A percentile compares a stretch with the other conserved stretches of the same genome.
phyloP scores from a whole-genome alignment of 2,113 vertebrate species.

The Ammospiza caudacuta region DNA sequence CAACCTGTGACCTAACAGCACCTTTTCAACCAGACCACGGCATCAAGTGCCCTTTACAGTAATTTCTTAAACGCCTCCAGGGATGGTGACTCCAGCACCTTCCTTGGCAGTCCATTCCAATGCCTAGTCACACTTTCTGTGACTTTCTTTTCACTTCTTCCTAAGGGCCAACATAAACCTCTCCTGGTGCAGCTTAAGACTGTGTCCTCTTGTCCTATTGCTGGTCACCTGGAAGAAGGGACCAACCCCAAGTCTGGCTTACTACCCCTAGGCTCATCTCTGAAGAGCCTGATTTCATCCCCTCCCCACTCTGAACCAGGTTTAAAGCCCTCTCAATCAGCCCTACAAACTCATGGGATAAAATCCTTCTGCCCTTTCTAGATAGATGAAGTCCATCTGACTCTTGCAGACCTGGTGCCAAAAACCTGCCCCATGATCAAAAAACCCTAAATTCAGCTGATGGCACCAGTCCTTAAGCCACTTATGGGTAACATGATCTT shows the following conservation, averaged over 20 bases:
- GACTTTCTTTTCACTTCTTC: not conserved
- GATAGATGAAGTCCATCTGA: not conserved
- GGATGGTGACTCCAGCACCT: not conserved
- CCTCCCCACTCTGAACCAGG: not conserved
- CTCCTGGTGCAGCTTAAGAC: not conserved
- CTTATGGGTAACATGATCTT: not conserved
- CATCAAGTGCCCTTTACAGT: not conserved
- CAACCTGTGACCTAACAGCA: not conserved
- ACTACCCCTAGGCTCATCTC: not conserved
- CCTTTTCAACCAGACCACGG: not conserved
- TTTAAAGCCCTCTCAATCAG: not conserved
- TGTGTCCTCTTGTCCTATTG: not conserved
- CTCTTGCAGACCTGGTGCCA: not conserved
- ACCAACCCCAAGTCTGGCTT: accelerated
- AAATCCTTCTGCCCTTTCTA: not conserved
- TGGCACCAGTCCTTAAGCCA: not conserved
- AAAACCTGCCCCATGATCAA: not conserved
- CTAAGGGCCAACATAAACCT: not conserved
- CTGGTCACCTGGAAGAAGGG: not conserved
- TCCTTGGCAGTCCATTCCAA: not conserved
- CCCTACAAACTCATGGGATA: not conserved
- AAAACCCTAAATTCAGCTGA: not conserved
- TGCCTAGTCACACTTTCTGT: not conserved
- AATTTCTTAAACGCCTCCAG: not conserved
- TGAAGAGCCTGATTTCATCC: not conserved